Conservation (phyloP, 2,888 invertebrate species). For the Rhimphoctona megacephalus region DNA sequence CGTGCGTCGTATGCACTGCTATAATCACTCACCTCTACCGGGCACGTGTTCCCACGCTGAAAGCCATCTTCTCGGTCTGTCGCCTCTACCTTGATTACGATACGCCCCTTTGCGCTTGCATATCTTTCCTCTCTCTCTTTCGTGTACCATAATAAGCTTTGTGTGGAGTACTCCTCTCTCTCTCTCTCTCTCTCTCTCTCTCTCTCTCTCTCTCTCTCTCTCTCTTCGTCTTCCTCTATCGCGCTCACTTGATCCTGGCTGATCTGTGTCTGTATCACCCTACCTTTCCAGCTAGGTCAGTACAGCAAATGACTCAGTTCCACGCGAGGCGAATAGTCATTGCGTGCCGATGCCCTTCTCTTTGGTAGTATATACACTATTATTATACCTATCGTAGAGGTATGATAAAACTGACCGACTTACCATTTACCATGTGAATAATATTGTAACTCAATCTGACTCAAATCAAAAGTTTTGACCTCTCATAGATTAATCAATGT, state of each 20-base stretch:
- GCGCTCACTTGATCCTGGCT: conserved; percentile 5
- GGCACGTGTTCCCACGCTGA: conserved; percentile 82
- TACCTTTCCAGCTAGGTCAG: conserved; percentile 79
- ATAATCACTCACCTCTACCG: conserved; percentile 77
- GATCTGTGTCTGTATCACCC: conserved; percentile 72
- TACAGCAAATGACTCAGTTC: conserved; percentile 80
- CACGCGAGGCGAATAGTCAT: conserved; percentile 71
- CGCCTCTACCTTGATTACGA: conserved; percentile 78
- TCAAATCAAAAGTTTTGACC: background rate
- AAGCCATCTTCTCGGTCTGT: conserved; percentile 78
- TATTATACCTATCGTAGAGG: background rate
- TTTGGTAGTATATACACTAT: background rate
- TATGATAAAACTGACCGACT: conserved; percentile 33
- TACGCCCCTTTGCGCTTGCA: conserved; percentile 76
- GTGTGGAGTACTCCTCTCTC: conserved; percentile 32
- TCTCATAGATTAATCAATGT: background rate
- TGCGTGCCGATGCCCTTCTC: conserved; percentile 32
- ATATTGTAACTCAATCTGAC: background rate
- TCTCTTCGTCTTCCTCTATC: conserved; percentile 7
- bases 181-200: conserved; percentile 37
- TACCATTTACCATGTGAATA: background rate
- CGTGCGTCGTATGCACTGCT: conserved; percentile 66
- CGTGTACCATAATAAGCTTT: conserved; percentile 23
- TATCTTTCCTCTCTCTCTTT: conserved; percentile 37
- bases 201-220: conserved; percentile 34